Evolutionary conservation across 2,113 vertebrate species (phyloP).

Genomic region (Phyllostomus discolor): DNA sequence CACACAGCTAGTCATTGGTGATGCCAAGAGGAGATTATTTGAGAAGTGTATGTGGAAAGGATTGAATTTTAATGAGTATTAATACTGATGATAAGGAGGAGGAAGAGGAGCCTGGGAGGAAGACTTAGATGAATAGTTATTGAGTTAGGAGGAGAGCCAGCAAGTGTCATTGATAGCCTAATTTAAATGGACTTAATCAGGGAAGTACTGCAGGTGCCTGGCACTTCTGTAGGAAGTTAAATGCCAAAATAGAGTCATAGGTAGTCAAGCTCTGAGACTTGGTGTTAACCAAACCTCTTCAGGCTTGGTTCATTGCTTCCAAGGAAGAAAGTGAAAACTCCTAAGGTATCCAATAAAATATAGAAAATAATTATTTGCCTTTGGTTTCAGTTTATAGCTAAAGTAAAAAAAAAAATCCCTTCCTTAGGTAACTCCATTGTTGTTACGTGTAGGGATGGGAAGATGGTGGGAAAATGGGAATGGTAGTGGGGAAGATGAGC

Average conservation of each 20-base stretch:
- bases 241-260: not conserved
- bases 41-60: not conserved
- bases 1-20: not conserved
- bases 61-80: not conserved
- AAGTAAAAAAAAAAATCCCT: not conserved
- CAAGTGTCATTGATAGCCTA: not conserved
- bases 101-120: not conserved
- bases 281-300: not conserved
- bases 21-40: not conserved
- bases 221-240: not conserved
- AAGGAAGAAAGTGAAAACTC: constrained; percentile 1
- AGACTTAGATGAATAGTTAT: not conserved
- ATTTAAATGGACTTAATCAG: not conserved
- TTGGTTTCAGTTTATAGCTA: not conserved
- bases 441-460: not conserved
- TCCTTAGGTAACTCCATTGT: not conserved
- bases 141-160: not conserved
- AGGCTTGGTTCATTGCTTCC: not conserved
- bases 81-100: not conserved
- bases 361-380: not conserved
- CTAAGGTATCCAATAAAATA: not conserved
- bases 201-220: not conserved
- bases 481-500: not conserved
- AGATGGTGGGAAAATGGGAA: not conserved
- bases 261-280: not conserved